A percentile compares a stretch with the other conserved stretches of the same genome.
These are phyloP conservation scores for Aphelinus atriplicis DNA, from an alignment of 1,140 invertebrate species.

Conservation along the genomic window DNA sequence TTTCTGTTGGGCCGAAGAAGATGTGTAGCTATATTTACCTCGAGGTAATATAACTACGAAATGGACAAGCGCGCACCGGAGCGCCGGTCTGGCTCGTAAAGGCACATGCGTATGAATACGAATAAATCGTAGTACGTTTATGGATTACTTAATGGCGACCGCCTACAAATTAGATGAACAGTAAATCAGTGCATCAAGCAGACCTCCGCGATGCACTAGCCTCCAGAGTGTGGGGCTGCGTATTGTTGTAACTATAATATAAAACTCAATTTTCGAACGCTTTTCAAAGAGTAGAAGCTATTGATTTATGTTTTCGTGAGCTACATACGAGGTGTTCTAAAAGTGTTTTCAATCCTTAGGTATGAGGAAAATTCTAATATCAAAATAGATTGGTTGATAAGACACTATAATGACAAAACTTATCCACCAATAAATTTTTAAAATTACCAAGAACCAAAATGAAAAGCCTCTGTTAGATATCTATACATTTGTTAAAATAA, in stretches of 20 bases:
- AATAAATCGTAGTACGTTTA: conserved; percentile 64
- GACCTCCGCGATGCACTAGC: conserved; percentile 58
- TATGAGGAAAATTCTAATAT: no score
- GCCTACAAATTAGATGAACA: conserved; percentile 66
- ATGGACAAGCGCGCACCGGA: conserved; percentile 46
- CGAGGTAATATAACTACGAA: conserved; percentile 46
- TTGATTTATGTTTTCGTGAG: conserved; percentile 23
- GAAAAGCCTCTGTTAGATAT: no score
- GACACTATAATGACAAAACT: no score
- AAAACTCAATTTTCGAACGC: conserved; percentile 25
- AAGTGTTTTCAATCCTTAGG: no score
- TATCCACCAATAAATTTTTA: no score
- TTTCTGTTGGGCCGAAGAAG: conserved; percentile 31
- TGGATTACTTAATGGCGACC: conserved; percentile 66
- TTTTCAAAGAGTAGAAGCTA: conserved; percentile 2
- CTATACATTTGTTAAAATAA: no score
- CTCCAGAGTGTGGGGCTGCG: conserved; percentile 28
- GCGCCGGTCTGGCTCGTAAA: conserved; percentile 57
- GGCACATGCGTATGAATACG: conserved; percentile 62
- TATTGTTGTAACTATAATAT: conserved; percentile 32
- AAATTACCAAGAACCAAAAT: no score
- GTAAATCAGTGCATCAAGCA: conserved; percentile 65
- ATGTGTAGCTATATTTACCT: conserved; percentile 51
- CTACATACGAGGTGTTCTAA: background rate
- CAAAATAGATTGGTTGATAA: no score